Percentiles rank a stretch among this genome's conserved stretches.
Evolutionary conservation across 2,888 invertebrate genomes (phyloP).

Genomic region (Metalampra italica): DNA sequence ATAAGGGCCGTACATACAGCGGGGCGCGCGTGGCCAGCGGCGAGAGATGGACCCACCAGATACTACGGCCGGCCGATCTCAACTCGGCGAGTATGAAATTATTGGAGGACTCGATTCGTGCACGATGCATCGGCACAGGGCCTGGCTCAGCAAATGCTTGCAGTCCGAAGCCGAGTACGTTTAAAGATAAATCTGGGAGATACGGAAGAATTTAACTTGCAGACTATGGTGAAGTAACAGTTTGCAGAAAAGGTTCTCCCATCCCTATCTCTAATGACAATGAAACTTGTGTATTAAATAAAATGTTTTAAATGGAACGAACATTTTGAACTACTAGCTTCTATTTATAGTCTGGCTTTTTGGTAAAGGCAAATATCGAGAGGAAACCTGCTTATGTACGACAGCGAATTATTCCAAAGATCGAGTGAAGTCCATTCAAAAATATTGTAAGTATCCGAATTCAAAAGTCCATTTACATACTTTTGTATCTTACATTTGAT

Average conservation of each 20-base stretch:
- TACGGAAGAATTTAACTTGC: slow-evolving; percentile 38
- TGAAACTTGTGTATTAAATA: slow-evolving; percentile 14
- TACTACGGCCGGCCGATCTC: slow-evolving; percentile 47
- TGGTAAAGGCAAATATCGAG: no score
- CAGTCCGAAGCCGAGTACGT: slow-evolving; percentile 57
- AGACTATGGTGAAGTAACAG: slow-evolving; percentile 34
- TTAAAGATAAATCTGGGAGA: slow-evolving; percentile 66
- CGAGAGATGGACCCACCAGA: slow-evolving; percentile 57
- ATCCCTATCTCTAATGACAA: slow-evolving; percentile 17
- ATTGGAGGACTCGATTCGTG: slow-evolving; percentile 73
- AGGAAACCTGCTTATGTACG: no score
- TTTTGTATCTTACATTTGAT: no score
- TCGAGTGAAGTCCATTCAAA: no score
- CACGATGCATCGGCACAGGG: slow-evolving; percentile 63
- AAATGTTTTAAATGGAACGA: background rate
- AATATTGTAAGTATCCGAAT: no score
- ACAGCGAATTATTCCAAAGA: no score
- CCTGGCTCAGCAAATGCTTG: slow-evolving; percentile 49
- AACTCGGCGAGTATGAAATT: slow-evolving; percentile 61
- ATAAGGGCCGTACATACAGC: slow-evolving; percentile 57
- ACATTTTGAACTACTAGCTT: no score
- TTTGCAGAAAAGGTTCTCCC: slow-evolving; percentile 28
- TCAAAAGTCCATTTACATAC: no score
- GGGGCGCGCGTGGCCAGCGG: slow-evolving; percentile 60
- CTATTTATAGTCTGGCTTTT: no score